Conservation (phyloP, 2,797 vertebrate species). For the Morus bassanus region DNA sequence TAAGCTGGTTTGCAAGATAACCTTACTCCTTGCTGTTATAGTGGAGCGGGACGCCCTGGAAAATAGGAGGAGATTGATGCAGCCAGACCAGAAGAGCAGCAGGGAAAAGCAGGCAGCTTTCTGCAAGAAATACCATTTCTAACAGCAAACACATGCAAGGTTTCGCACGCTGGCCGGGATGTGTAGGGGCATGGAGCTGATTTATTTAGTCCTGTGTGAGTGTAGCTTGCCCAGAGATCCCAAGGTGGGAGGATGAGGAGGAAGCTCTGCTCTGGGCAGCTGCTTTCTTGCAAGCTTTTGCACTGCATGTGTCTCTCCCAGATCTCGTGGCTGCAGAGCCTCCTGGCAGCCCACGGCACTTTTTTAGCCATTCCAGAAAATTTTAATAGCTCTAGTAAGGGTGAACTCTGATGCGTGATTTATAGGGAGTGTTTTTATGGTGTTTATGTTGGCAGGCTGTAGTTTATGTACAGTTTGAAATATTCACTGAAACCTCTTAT, state of each 20-base stretch:
- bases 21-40: fast-evolving
- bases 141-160: neutral
- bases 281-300: neutral
- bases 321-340: neutral
- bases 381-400: neutral
- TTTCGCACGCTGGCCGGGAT: neutral
- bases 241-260: neutral
- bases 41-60: neutral
- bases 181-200: neutral
- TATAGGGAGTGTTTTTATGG: neutral
- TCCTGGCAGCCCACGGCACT: neutral
- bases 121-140: neutral
- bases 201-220: neutral
- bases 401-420: neutral
- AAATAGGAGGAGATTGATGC: neutral
- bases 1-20: neutral
- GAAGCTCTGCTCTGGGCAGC: neutral
- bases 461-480: neutral
- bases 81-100: neutral
- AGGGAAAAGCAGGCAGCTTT: neutral
- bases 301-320: fast-evolving
- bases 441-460: constrained; percentile 17
- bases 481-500: neutral
- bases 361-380: neutral
- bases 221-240: neutral